Conservation (phyloP, 2,888 invertebrate species). For the Rhamphomyia laevipes region DNA sequence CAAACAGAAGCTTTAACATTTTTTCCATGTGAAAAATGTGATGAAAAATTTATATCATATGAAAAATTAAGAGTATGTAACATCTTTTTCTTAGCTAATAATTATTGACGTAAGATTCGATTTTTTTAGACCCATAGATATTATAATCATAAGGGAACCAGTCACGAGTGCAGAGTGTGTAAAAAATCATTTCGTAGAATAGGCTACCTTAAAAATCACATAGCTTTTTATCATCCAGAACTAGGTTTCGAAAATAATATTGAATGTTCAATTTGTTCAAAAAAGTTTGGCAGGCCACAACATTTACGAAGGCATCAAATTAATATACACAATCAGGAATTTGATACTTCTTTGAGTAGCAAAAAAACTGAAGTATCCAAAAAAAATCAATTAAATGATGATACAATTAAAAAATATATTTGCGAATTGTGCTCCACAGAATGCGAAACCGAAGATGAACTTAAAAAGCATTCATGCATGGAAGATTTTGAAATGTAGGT, state of each 20-base stretch:
- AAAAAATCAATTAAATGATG: neutral
- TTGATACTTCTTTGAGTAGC: no score
- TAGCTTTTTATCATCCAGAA: slow-evolving; percentile 21
- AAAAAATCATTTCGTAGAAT: slow-evolving; percentile 36
- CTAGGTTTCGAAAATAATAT: slow-evolving; percentile 9
- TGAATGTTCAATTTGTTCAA: slow-evolving; percentile 37
- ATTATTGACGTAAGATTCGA: neutral
- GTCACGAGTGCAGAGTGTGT: slow-evolving; percentile 35
- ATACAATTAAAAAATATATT: slow-evolving; percentile 1
- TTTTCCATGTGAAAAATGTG: slow-evolving; percentile 31
- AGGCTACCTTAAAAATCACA: slow-evolving; percentile 39
- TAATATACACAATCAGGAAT: slow-evolving; percentile 28
- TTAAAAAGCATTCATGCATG: neutral
- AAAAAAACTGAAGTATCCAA: neutral
- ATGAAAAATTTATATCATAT: slow-evolving; percentile 18
- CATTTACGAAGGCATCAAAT: slow-evolving; percentile 40
- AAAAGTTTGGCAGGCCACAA: slow-evolving; percentile 38
- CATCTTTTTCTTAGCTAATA: no score
- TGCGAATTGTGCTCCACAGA: neutral
- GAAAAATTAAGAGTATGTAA: neutral
- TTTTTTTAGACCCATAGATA: slow-evolving; percentile 20
- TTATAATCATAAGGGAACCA: slow-evolving; percentile 18
- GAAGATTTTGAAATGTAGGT: no score
- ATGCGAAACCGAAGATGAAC: neutral
- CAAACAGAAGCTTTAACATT: slow-evolving; percentile 29